Base-by-base conservation (phyloP, 2,113 vertebrate species). In the Condylura cristata region DNA sequence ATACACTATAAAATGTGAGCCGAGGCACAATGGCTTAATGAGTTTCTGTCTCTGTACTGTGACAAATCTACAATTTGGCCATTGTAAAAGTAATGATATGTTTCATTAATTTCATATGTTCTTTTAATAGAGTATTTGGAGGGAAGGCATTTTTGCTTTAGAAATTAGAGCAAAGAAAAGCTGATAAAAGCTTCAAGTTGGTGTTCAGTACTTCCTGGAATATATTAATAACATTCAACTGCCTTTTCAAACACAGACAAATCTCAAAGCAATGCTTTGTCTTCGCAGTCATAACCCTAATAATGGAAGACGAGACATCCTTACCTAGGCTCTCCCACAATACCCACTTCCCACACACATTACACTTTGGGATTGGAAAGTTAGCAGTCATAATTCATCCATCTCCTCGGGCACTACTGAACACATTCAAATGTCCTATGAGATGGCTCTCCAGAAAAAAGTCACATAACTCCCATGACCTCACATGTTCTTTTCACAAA, bases 71-170 rank as follows among this genome's bases (percentile, higher is more conserved):
- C 97, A 97, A 97, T 98, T 98, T 98, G 90, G 89, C 96, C 94
- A 97, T 98, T 98, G 97, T 97, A 96, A 97, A 98, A 97, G 94
- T 98, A 98, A 98, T 98, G 53, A 97, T 96, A 98, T 95, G 93
- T 98, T 98, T 98, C 96, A 97, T 97, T 98, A 98, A 97, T 98
- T 98, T 98, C 97, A 97, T 97, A 97, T 90, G 88, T 97, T 98
- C 97, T 66, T 98, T 97, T 98, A 98, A 98, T 98, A 96, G 97
- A 97, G 97, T 98, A 98, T 98, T 97, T 97, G 91, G 95, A 96
- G 86, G 92, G 66, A 96, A 97, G 96, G 91, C 95, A 96, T 97
- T 98, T 97, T 98, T 97, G 93, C 94, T 97, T 90, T 96, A 98
- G 97, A 98, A 98, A 97, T 96, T 97, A 94, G 92, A 97, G 93